Conservation (phyloP, 2,797 vertebrate species). For the Anguilla anguilla region DNA sequence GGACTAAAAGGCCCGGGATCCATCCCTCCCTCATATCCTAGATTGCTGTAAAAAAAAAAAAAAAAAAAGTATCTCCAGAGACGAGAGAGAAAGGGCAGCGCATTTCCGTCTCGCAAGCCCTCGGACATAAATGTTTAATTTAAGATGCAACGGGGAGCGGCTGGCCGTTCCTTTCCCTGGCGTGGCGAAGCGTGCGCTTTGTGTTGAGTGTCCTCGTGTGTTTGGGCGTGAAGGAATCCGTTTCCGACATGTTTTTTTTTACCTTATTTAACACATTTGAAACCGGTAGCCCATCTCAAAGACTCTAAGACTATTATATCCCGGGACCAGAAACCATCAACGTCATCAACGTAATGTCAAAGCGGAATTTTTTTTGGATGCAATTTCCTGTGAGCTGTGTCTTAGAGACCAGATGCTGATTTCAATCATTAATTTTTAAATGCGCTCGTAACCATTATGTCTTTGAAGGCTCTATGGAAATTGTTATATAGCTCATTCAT, state of each 20-base stretch:
- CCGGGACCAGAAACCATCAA: background rate
- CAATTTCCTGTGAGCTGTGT: background rate
- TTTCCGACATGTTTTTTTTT: background rate
- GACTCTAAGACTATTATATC: background rate
- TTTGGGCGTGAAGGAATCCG: background rate
- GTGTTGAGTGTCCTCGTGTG: background rate
- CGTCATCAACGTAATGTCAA: background rate
- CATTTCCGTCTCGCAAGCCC: background rate
- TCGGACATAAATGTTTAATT: conserved; percentile 13
- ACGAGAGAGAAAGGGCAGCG: background rate
- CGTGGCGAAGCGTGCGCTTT: background rate
- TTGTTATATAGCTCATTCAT: background rate
- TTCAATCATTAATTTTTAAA: background rate
- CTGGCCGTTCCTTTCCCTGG: background rate
- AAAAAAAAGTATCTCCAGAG: background rate
- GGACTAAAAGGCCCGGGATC: background rate
- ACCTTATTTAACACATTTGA: background rate
- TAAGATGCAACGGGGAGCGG: background rate
- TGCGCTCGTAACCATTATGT: background rate
- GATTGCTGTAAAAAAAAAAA: background rate
- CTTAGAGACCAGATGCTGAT: background rate
- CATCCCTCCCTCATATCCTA: background rate
- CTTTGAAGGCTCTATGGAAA: background rate
- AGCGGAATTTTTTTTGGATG: background rate
- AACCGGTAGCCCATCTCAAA: background rate